phyloP scores from a whole-genome alignment of 2,797 vertebrate genomes.

The Helarctos malayanus region DNA sequence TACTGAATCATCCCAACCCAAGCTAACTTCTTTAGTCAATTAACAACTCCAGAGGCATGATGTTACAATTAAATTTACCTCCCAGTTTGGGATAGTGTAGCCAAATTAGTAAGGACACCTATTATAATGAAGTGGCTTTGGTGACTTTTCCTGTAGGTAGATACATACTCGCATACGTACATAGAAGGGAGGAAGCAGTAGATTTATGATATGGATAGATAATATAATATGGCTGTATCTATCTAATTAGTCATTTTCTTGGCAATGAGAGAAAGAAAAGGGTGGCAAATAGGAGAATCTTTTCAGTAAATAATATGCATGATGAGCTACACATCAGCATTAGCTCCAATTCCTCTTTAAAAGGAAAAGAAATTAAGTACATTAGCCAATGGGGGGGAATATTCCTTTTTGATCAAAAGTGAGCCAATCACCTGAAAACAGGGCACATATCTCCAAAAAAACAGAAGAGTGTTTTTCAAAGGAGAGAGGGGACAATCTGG shows the following conservation, averaged over 20 bases:
- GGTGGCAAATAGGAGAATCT: neutral
- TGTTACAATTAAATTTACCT: neutral
- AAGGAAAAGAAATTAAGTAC: neutral
- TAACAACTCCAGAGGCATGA: neutral
- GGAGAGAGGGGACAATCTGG: neutral
- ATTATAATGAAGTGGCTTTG: neutral
- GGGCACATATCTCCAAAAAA: neutral
- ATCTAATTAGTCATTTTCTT: conserved; percentile 7
- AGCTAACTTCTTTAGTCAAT: neutral
- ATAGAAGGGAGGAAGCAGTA: neutral
- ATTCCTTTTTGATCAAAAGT: conserved; percentile 1
- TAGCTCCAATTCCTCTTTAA: neutral
- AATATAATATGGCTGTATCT: neutral
- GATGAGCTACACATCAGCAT: neutral
- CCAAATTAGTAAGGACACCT: neutral
- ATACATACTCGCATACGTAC: neutral
- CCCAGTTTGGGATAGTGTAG: neutral
- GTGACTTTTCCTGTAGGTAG: neutral
- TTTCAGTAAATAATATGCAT: neutral
- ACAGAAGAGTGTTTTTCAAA: conserved; percentile 48
- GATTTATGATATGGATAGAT: neutral
- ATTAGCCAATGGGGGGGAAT: neutral
- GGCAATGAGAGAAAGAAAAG: neutral
- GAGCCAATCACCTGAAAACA: conserved; percentile 31
- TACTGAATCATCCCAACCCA: neutral